Percentiles rank a stretch among this genome's conserved stretches.
phyloP scores from a whole-genome alignment of 1,140 invertebrate species.

The Papilio aristodemus region DNA sequence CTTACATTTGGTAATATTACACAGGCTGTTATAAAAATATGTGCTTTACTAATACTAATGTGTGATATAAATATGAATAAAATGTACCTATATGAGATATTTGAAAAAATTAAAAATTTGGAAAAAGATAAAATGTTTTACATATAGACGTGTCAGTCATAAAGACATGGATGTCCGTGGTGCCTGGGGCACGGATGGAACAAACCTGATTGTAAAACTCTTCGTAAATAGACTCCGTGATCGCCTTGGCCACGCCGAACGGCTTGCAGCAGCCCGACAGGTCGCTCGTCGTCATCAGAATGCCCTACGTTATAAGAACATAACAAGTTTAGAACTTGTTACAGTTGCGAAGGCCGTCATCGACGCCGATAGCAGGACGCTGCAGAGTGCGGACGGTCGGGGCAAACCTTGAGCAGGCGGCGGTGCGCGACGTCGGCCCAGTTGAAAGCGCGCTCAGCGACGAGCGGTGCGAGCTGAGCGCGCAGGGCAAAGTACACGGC shows the following conservation, averaged over 20 bases:
- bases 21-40: too few relatives aligned
- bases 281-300: slow-evolving; percentile 82
- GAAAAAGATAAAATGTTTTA: too few relatives aligned
- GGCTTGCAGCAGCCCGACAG: slow-evolving; percentile 81
- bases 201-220: slow-evolving; percentile 79
- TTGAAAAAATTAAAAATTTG: too few relatives aligned
- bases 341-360: not conserved
- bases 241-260: slow-evolving; percentile 76
- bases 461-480: slow-evolving; percentile 70
- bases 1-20: too few relatives aligned
- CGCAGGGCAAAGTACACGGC: slow-evolving; percentile 78
- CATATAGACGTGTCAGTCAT: too few relatives aligned
- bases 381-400: not conserved
- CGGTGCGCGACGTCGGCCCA: slow-evolving; percentile 71
- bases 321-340: not conserved
- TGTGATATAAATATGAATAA: too few relatives aligned
- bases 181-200: too few relatives aligned
- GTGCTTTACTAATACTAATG: too few relatives aligned
- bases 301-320: slow-evolving; percentile 54
- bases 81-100: too few relatives aligned
- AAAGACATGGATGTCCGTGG: too few relatives aligned
- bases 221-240: slow-evolving; percentile 78
- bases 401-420: slow-evolving; percentile 69
- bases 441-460: slow-evolving; percentile 68
- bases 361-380: not conserved